phyloP scores from a whole-genome alignment of 1,140 invertebrate species.

The Rhopalosiphum padi region DNA sequence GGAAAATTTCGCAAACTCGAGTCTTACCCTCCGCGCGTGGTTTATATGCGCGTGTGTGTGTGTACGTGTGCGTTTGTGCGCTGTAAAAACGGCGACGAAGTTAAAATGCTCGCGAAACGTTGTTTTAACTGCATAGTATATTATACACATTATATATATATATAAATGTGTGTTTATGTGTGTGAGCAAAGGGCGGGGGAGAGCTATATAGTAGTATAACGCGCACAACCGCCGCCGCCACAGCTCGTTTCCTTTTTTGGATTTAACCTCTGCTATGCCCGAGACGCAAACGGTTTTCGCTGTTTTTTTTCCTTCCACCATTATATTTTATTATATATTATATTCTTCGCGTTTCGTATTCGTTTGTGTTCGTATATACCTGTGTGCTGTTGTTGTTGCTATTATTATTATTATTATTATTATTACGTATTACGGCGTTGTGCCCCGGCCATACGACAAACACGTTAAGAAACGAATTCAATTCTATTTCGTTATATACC shows the following conservation, averaged over 20 bases:
- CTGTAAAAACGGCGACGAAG: conserved; percentile 6
- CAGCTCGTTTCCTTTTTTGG: conserved; percentile 30
- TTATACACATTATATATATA: too few species aligned
- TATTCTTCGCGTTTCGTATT: conserved; percentile 1
- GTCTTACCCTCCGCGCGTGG: neutral
- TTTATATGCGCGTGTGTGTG: neutral
- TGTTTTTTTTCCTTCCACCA: neutral
- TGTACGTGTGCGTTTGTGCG: neutral
- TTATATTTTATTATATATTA: neutral
- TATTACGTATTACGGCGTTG: neutral
- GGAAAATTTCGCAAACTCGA: conserved; percentile 26
- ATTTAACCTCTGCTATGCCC: neutral
- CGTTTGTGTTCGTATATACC: neutral
- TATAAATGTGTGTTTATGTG: neutral
- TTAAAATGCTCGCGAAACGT: conserved; percentile 20
- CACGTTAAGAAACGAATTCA: conserved; percentile 10
- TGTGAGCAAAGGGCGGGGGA: neutral
- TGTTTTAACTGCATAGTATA: neutral
- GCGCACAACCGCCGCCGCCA: neutral
- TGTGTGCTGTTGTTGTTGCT: neutral
- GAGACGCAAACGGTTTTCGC: neutral
- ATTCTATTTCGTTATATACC: neutral
- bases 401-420: neutral
- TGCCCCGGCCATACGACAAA: neutral
- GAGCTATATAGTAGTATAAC: neutral